Percentiles rank a stretch among this genome's conserved stretches.
These are phyloP conservation scores for Cetoscarus ocellatus DNA, from an alignment of 2,797 vertebrate genomes.

Conservation along the genomic window DNA sequence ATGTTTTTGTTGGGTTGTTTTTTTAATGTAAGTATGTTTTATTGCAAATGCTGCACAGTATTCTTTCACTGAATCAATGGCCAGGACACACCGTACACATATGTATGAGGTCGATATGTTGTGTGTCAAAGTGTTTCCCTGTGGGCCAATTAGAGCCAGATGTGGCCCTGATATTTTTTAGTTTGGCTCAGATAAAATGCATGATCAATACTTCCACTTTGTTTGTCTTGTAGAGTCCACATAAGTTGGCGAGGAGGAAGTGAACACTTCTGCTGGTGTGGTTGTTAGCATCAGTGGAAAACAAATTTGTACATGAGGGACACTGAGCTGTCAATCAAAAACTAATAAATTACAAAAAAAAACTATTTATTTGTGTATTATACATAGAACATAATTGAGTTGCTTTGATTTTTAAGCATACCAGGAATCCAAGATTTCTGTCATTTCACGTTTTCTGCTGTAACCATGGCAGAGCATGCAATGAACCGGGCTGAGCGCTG, in stretches of 20 bases:
- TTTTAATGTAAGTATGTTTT: too few species aligned
- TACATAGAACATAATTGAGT: not conserved
- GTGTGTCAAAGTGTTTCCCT: not conserved
- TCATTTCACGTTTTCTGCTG: not conserved
- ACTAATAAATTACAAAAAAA: not conserved
- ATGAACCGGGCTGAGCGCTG: not conserved
- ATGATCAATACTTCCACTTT: not conserved
- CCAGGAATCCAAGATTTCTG: not conserved
- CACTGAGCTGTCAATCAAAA: not conserved
- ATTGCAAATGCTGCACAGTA: too few species aligned
- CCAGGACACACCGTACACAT: not conserved
- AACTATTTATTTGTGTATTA: not conserved
- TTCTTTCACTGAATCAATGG: not conserved
- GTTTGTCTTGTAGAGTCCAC: not conserved
- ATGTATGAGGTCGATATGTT: not conserved
- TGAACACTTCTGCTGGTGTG: not conserved
- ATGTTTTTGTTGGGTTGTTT: too few species aligned
- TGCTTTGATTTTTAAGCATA: too few species aligned
- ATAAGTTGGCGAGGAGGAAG: not conserved
- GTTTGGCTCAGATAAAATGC: not conserved
- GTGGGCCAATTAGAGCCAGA: not conserved
- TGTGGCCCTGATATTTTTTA: not conserved
- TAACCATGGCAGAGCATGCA: not conserved
- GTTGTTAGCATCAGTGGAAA: too few species aligned
- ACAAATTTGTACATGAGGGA: not conserved